phyloP scores from a whole-genome alignment of 2,113 vertebrate species.

The Nematolebias whitei region DNA sequence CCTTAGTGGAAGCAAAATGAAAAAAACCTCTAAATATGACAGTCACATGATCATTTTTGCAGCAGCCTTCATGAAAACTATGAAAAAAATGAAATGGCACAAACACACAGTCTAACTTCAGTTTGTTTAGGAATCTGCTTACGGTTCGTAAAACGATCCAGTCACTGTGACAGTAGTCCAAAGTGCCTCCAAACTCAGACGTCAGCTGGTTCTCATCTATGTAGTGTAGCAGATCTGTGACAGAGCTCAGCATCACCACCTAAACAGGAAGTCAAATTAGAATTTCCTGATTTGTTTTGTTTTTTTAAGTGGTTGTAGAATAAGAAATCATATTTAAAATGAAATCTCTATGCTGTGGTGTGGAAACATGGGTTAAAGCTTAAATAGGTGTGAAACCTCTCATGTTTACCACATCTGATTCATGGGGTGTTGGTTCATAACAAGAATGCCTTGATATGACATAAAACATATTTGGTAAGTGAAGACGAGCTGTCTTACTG shows the following conservation, averaged over 20 bases:
- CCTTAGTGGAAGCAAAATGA: slow-evolving; percentile 75
- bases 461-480: slow-evolving; percentile 66
- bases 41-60: background rate
- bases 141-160: slow-evolving; percentile 97
- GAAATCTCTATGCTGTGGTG: background rate
- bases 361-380: background rate
- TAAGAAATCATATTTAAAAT: background rate
- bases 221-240: slow-evolving; percentile 92
- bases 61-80: background rate
- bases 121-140: slow-evolving; percentile 38
- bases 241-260: slow-evolving; percentile 98
- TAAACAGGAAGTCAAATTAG: slow-evolving; percentile 63
- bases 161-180: slow-evolving; percentile 95
- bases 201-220: slow-evolving; percentile 95
- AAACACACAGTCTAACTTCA: background rate
- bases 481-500: slow-evolving; percentile 80
- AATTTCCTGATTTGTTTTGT: too few relatives aligned
- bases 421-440: slow-evolving; percentile 20
- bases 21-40: background rate
- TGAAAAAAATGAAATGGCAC: background rate
- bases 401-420: slow-evolving; percentile 34
- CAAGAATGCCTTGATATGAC: slow-evolving; percentile 47
- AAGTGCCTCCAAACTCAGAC: slow-evolving; percentile 93
- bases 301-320: too few relatives aligned
- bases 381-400: slow-evolving; percentile 10